phyloP scores from a whole-genome alignment of 2,797 vertebrate species.

The Euthynnus affinis region DNA sequence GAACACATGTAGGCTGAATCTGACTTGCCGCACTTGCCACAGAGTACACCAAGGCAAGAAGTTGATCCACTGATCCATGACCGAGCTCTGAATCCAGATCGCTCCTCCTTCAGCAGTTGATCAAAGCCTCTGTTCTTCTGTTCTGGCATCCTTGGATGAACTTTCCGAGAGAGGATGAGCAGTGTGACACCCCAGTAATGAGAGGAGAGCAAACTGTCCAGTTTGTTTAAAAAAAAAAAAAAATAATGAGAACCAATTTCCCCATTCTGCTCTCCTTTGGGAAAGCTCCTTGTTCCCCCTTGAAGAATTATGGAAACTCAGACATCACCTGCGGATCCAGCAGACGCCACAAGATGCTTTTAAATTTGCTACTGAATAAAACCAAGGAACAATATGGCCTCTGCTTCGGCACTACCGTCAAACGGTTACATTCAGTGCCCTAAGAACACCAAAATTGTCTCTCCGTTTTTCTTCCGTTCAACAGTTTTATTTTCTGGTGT shows the following conservation, averaged over 20 bases:
- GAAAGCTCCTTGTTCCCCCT: neutral
- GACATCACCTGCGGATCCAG: neutral
- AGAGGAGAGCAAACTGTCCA: neutral
- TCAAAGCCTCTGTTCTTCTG: neutral
- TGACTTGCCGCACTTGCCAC: neutral
- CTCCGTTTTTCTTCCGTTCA: neutral
- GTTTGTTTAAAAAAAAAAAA: too few species aligned
- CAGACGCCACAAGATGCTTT: neutral
- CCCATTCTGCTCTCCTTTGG: neutral
- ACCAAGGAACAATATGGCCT: neutral
- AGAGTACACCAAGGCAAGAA: neutral
- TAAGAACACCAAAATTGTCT: too few species aligned
- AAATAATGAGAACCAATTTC: neutral
- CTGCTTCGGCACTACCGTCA: neutral
- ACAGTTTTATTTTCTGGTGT: too few species aligned
- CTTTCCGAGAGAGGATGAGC: neutral
- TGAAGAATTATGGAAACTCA: conserved; percentile 2
- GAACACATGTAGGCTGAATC: neutral
- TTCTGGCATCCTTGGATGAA: neutral
- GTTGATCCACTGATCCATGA: neutral
- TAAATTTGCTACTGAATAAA: neutral
- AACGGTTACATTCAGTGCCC: neutral
- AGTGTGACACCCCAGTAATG: neutral
- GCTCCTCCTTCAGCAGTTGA: neutral
- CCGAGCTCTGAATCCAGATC: neutral